Evolutionary conservation across 2,113 vertebrate species (phyloP).

Genomic region (Elachura formosa): DNA sequence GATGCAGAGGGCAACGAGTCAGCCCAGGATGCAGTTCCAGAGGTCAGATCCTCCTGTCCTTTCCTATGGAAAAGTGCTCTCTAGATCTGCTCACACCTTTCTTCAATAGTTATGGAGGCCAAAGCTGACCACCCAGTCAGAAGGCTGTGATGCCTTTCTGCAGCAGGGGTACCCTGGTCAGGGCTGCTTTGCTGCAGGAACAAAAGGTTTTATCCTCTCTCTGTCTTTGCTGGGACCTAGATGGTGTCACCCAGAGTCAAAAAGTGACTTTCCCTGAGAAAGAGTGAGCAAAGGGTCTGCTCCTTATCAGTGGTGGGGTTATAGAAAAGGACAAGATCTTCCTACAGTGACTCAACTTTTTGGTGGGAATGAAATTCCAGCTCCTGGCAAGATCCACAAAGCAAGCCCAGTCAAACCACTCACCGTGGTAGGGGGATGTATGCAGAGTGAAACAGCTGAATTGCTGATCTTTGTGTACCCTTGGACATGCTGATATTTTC

Average conservation of each 20-base stretch:
- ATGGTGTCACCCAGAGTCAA: not conserved
- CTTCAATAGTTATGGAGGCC: not conserved
- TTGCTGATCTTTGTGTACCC: not conserved
- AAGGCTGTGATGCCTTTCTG: not conserved
- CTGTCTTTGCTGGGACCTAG: not conserved
- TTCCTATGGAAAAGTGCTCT: conserved; percentile 66
- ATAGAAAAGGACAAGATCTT: not conserved
- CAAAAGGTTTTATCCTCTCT: not conserved
- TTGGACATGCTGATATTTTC: not conserved
- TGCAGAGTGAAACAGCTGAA: not conserved
- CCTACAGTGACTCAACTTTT: not conserved
- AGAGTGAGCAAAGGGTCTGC: not conserved
- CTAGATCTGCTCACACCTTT: conserved; percentile 11
- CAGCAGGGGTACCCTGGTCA: not conserved
- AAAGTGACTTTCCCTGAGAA: not conserved
- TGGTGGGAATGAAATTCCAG: not conserved
- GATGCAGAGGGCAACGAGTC: not conserved
- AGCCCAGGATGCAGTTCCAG: not conserved
- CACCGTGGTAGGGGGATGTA: accelerated
- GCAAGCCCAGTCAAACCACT: not conserved
- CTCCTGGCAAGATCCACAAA: not conserved
- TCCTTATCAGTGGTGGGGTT: not conserved
- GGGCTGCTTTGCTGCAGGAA: not conserved
- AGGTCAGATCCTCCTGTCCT: conserved; percentile 30
- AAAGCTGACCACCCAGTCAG: not conserved